Base-by-base conservation (phyloP, 1,140 invertebrate genomes). In the Ceratina calcarata region DNA sequence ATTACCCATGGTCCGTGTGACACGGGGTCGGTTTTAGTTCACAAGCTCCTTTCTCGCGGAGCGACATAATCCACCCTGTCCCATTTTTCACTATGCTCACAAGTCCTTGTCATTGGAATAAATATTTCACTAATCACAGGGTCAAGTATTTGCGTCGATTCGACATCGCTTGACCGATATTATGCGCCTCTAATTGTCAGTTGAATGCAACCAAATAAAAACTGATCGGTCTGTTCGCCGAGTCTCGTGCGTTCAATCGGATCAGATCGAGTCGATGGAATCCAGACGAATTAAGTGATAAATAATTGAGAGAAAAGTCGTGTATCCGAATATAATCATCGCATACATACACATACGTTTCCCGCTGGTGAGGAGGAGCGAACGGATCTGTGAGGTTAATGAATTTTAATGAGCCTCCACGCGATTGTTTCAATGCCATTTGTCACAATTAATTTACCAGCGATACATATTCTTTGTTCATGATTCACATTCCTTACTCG, bases 1-100 rank as follows among this genome's bases (percentile, higher is more conserved):
- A 82, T 84, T 82, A 76, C 76, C 72, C 70, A 61, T 51, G 51
- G 55, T n/a, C 55, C 60, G 57, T 74, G 55, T 57, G 16, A 57
- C 70, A 18, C 78, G 37, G 67, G 37, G 55, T 64, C 75, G 71
- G 51, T 64, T 66, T 78, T 73, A 58, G 73, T 81, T 83, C 81
- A 65, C 72, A 57, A 57, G n/a, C 55, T 57, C n/a, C 4, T 57
- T 57, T 57, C 55, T 57, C 55, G n/a, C 55, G 2, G 55, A n/a
- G n/a, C 55, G 55, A 57, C 37, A 45, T n/a, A 57, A 57, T 16
- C 55, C 55, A n/a, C 0, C 16, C 55, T 57, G 16, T 13, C 55
- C 55, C 55, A n/a, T 57, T 57, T 57, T 57, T n/a, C 55, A 13
- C 15, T 18, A 57, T 13, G 15, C n/a, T n/a, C 13, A 57, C n/a